Base-by-base conservation (phyloP, 2,797 vertebrate genomes). In the Gallinago stenura region DNA sequence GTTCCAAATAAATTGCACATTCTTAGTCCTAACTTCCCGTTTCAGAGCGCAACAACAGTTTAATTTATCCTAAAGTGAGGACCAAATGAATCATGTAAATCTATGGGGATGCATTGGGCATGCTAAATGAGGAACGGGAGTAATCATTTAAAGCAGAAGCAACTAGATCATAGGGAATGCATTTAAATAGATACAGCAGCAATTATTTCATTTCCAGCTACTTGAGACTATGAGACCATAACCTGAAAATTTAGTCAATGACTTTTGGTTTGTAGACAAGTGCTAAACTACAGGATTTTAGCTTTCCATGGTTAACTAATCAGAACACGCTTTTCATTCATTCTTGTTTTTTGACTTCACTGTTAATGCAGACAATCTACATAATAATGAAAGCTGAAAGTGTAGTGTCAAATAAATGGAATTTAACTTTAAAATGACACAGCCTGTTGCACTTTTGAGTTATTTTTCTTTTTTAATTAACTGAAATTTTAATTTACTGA, bases 351-450 rank as follows among this genome's bases (percentile, higher is more conserved):
- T 66, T 57, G 28, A 57, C 43, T 90, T 56, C 20, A 68, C 66
- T 95, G 41, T 83, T 80, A 89, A 83, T 61, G 79, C 33, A 87
- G n/a, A 87, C 96, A 93, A 78, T 41, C n/a, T 80, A 28, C 35
- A 33, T 82, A 76, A 91, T 37, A 58, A 3, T 61, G 35, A 71
- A 90, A 71, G 33, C 10, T 62, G 54, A 70, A 46, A 84, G 31
- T 58, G 24, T 35, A 75, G 30, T 45, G 30, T 77, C 56, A 90
- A 87, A 62, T 62, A 79, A 30, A 57, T 80, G 6, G 57, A 87
- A 83, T 9, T 56, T 56, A 35, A 57, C 53, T 75, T 83, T 19
- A 75, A 85, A 72, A 35, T 46, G 92, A 39, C 58, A 82, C 31
- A 26, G 24, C 30, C 51, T 72, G n/a, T 48, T 87, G 43, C 28